Evolutionary conservation across 1,140 invertebrate genomes (phyloP).

Genomic region (Drosophila malerkotliana): DNA sequence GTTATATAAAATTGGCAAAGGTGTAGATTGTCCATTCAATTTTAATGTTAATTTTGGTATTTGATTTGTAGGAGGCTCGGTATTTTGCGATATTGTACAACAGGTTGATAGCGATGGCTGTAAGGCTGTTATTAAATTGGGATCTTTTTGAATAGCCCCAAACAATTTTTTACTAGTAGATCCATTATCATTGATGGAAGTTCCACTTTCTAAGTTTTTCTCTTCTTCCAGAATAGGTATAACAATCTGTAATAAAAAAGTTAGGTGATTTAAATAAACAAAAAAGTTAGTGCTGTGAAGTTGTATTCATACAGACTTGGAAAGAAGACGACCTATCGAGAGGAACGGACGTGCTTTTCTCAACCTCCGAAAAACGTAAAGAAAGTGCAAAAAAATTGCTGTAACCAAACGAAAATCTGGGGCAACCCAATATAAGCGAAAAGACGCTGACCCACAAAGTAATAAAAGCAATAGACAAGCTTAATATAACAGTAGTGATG

Average conservation of each 20-base stretch:
- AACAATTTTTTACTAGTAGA: conserved; percentile 2
- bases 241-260: conserved; percentile 14
- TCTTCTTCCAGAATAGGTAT: conserved; percentile 10
- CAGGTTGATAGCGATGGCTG: neutral
- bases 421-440: too few relatives aligned
- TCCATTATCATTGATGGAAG: conserved; percentile 5
- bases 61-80: conserved; percentile 65
- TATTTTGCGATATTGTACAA: conserved; percentile 27
- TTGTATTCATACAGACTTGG: too few relatives aligned
- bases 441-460: too few relatives aligned
- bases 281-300: too few relatives aligned
- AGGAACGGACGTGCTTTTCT: too few relatives aligned
- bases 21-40: conserved; percentile 84
- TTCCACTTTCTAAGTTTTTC: neutral
- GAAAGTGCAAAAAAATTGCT: too few relatives aligned
- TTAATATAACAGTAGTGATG: too few relatives aligned
- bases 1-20: conserved; percentile 13
- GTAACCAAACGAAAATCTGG: too few relatives aligned
- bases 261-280: too few relatives aligned
- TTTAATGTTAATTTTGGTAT: conserved; percentile 93
- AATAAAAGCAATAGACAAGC: too few relatives aligned
- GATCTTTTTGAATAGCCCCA: neutral
- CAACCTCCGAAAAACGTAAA: too few relatives aligned
- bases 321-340: too few relatives aligned
- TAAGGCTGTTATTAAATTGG: neutral